Evolutionary conservation across 2,797 vertebrate species (phyloP), one percentile per base, ranked within the genome.

Genomic region (Rhyacichthys aspro): DNA sequence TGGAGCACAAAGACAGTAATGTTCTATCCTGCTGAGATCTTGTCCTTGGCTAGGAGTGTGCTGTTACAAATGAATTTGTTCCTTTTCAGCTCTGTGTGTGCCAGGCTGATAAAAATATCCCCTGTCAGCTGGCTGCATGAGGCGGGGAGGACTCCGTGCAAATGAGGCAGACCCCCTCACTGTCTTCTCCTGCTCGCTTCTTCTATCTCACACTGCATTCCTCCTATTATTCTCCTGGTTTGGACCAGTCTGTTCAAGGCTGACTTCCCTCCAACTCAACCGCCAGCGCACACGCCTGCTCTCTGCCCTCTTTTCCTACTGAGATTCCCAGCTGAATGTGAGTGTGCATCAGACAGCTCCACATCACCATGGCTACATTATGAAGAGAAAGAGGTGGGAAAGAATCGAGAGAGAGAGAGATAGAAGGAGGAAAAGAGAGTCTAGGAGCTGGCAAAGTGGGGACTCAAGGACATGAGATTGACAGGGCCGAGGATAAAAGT

Each of bases 71-170:
- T 88, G 69, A 90, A 87, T 86, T 73, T 67, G 72, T 82, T 89
- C 77, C 61, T 77, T 78, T 79, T 79, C 68, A 77, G 70, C 67
- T 62, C 70, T 64, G 77, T 78, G 79, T 78, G 86, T 68, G 61
- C 60, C 76, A 69, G 61, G 52, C 82, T 88, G 88, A 91, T 91
- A 90, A 91, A 90, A 90, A 90, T 85, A 86, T 90, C 78, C 75
- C 63, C 72, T 89, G 88, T 90, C 90, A 88, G 83, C 83, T 50
- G 69, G 53, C 63, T 76, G 72, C 37, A 63, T 78, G 72, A 84
- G 39, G 76, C 83, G 56, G 68, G 81, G 75, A 79, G 65, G 74
- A 74, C 81, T 83, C 67, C 47, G 75, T 87, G 78, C 81, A 87
- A 89, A 91, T 86, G 81, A 88, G 77, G 72, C 79, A 80, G 82